A percentile compares a stretch with the other conserved stretches of the same genome.
phyloP scores from a whole-genome alignment of 2,797 vertebrate species.

The Cuniculus paca region DNA sequence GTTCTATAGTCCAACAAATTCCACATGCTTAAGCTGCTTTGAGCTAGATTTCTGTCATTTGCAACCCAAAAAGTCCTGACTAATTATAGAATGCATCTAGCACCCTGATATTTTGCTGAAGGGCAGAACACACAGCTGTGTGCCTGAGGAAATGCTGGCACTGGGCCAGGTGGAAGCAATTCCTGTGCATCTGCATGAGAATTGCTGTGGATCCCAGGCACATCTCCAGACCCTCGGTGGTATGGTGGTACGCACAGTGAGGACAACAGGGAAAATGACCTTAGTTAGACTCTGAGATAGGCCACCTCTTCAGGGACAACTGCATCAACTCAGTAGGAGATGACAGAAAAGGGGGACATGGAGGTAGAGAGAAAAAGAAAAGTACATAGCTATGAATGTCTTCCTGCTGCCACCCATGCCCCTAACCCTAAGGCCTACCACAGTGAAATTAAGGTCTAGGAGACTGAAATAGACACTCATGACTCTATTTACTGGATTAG shows the following conservation, averaged over 20 bases:
- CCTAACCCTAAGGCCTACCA: not conserved
- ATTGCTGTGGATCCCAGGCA: not conserved
- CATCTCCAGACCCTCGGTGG: not conserved
- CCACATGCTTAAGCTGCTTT: not conserved
- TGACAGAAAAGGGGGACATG: not conserved
- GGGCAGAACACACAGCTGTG: not conserved
- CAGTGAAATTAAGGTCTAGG: not conserved
- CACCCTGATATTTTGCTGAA: not conserved
- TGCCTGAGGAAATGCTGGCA: not conserved
- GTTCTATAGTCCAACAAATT: not conserved
- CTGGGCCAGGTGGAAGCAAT: not conserved
- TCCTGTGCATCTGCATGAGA: not conserved
- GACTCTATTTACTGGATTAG: not conserved
- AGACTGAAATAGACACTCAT: not conserved
- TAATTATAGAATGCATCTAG: not conserved
- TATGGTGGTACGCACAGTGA: no score
- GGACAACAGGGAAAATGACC: not conserved
- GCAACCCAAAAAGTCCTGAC: constrained; percentile 3
- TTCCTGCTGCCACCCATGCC: not conserved
- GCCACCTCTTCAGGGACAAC: not conserved
- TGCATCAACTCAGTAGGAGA: not conserved
- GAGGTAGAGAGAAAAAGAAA: not conserved
- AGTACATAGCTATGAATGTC: not conserved
- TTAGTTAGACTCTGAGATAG: not conserved
- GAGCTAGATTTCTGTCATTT: not conserved